Evolutionary conservation across 2,797 vertebrate species (phyloP), one percentile per base, ranked within the genome.

Genomic region (Euthynnus affinis): DNA sequence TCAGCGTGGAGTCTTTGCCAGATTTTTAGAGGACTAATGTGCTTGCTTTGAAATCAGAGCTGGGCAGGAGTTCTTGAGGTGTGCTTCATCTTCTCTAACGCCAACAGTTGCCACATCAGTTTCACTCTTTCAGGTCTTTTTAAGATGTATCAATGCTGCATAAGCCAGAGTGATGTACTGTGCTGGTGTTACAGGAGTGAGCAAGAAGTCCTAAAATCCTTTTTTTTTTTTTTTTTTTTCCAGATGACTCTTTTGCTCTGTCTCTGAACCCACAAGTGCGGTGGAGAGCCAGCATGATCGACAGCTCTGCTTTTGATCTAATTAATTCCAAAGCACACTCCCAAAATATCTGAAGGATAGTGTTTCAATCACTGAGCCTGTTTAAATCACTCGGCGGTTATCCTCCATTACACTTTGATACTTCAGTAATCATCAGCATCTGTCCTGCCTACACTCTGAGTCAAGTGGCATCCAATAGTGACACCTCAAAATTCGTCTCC

Each of bases 251-350:
- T 60, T 27, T 23, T 17, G 25, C 53, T 72, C 48, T 6, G 52
- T 75, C 37, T 76, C 60, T 3, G 51, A 59, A 60, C 22, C 15
- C 9, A 40, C 40, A 58, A 29, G 20, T 14, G 23, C 12, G 6
- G n/a, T 4, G 3, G 5, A 42, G 52, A n/a, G 32, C 52, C 53
- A 15, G 27, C 14, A 0, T 48, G 70, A 83, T 74, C 2, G 56
- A 59, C 23, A 5, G 22, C 67, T 64, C 57, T 18, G 60, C 49
- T 23, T 74, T 37, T 8, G 49, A 64, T 78, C 32, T 32, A 52
- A 78, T 83, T 60, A 67, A 78, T 74, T 65, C 56, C 23, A 61
- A 53, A 78, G 42, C 66, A 37, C 46, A n/a, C 15, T 12, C 40
- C 32, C 25, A 23, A 82, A 80, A 56, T 66, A 9, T 69, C 48